Percentiles rank a stretch among this genome's conserved stretches.
These are phyloP conservation scores for Nicator chloris DNA, from an alignment of 2,113 vertebrate species.

Conservation along the genomic window DNA sequence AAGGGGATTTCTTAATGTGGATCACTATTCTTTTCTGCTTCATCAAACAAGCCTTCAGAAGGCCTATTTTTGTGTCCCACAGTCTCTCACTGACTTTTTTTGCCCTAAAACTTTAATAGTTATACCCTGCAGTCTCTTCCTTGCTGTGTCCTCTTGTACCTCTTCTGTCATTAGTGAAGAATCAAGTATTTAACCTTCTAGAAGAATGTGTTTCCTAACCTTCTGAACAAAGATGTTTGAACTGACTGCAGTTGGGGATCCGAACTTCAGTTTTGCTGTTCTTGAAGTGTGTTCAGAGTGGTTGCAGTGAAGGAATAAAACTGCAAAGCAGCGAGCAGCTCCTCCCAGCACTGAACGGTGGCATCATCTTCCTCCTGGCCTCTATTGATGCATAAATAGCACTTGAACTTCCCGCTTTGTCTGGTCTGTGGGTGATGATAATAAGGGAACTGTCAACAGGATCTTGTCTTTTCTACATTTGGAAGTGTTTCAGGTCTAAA, in stretches of 20 bases:
- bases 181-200: neutral
- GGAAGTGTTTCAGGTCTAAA: neutral
- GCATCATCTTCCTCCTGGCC: neutral
- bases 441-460: neutral
- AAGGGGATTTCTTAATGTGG: neutral
- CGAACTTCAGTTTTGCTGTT: neutral
- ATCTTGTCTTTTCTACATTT: neutral
- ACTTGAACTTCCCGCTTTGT: neutral
- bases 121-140: neutral
- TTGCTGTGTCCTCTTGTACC: neutral
- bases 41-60: neutral
- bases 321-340: neutral
- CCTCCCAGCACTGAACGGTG: neutral
- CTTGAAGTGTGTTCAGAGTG: neutral
- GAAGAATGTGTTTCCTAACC: neutral
- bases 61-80: neutral
- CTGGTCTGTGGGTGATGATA: neutral
- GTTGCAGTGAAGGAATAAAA: neutral
- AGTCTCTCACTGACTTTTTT: neutral
- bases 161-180: neutral
- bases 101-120: neutral
- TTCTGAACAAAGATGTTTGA: neutral
- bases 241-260: neutral
- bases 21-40: neutral
- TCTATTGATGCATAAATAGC: neutral